Evolutionary conservation across 2,797 vertebrate genomes (phyloP).

Genomic region (Botia almorhae): DNA sequence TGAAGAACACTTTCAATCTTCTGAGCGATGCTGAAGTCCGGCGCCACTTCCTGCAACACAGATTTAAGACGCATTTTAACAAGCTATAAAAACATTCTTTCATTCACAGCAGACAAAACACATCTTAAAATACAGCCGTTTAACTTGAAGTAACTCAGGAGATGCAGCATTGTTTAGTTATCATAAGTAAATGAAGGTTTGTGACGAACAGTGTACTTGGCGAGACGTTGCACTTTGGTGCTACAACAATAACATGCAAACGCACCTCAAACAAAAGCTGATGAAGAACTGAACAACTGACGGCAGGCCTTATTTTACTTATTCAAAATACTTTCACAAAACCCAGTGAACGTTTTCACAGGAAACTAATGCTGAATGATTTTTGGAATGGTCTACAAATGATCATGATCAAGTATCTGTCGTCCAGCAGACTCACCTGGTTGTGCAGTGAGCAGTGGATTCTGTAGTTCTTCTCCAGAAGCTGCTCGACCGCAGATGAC

Average conservation of each 20-base stretch:
- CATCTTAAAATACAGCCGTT: neutral
- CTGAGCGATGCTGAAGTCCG: constrained; percentile 89
- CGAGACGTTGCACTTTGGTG: too few species aligned
- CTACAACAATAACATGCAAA: too few species aligned
- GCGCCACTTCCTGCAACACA: constrained; percentile 81
- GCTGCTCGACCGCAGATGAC: constrained; percentile 89
- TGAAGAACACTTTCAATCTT: constrained; percentile 88
- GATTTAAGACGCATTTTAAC: neutral
- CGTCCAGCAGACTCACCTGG: constrained; percentile 76
- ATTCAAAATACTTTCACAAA: too few species aligned
- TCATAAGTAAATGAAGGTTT: too few species aligned
- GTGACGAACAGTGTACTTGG: too few species aligned
- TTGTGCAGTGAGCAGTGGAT: constrained; percentile 95
- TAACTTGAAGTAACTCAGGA: neutral
- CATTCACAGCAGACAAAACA: neutral
- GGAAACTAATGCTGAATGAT: too few species aligned
- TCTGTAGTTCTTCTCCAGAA: constrained; percentile 96
- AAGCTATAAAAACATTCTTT: neutral
- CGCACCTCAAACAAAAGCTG: too few species aligned
- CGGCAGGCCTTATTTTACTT: too few species aligned
- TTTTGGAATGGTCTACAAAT: neutral
- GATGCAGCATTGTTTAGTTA: neutral
- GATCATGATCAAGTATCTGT: neutral
- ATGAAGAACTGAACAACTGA: too few species aligned
- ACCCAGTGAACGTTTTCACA: too few species aligned